Base-by-base conservation (phyloP, 2,797 vertebrate genomes). In the Spondyliosoma cantharus region DNA sequence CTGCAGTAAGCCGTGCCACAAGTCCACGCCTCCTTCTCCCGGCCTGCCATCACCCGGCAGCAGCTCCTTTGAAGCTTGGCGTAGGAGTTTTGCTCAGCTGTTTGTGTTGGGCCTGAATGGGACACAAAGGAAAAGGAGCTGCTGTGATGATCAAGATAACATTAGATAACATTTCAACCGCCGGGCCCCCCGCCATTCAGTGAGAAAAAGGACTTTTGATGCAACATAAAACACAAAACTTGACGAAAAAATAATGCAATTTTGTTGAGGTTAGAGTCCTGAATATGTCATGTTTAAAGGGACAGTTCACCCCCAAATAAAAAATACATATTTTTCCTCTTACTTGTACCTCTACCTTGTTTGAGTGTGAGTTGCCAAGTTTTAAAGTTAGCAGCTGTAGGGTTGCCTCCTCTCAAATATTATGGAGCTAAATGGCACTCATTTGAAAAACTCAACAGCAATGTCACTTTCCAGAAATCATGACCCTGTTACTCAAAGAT, bases 11-110 rank as follows among this genome's bases (percentile, higher is more conserved):
- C 71, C 32, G 20, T 48, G 46, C 62, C 66, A 58, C 70, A 42
- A 67, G 56, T 79, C 63, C 76, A 61, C 52, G 71, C 57, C 70
- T 74, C 69, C 69, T 65, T 78, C 53, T 75, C 53, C 63, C 16
- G 3, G 63, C 50, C 73, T 62, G 74, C 71, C 61, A 50, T 86
- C 75, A 63, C 53, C 49, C 76, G 68, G 80, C 72, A 74, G 76
- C 72, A 82, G 49, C 65, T 86, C 49, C 50, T 82, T 81, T 76
- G 66, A 85, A 82, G 80, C 58, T 62, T 49, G 63, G 59, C n/a
- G 13, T 52, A 65, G 32, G 61, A 75, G 59, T 71, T 87, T 61
- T 64, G 32, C 66, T 81, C 58, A 43, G 70, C 66, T 84, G 65
- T 81, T 71, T 78, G 27, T 53, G 24, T 50, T 16, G 67, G 24